Conservation (phyloP, 2,888 invertebrate species). For the Oxytorus armatus region DNA sequence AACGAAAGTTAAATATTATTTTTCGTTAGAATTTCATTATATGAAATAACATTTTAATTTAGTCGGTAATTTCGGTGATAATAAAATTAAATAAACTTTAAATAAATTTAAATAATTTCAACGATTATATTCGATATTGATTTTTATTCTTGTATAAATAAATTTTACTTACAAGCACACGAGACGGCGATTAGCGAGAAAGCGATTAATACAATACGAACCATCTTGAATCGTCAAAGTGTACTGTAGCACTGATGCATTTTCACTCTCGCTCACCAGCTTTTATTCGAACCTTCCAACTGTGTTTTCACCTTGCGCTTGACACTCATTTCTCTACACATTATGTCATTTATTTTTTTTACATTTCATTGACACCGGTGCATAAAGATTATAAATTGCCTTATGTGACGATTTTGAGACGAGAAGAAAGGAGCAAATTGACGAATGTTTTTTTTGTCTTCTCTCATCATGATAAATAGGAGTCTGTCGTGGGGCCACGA, state of each 20-base stretch:
- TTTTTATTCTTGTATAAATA: background rate
- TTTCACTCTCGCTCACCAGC: background rate
- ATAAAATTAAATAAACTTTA: too few relatives aligned
- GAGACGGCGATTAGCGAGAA: constrained; percentile 6
- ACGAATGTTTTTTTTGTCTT: background rate
- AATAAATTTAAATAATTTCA: too few relatives aligned
- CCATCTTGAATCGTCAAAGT: constrained; percentile 7
- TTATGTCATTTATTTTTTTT: background rate
- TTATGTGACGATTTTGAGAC: background rate
- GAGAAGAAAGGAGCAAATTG: background rate
- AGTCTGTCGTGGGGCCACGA: too few relatives aligned
- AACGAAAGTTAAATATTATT: too few relatives aligned
- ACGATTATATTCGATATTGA: too few relatives aligned
- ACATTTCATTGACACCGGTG: constrained; percentile 9
- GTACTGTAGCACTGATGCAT: constrained; percentile 4
- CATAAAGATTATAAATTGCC: background rate
- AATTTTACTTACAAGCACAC: constrained; percentile 5
- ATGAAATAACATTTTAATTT: too few relatives aligned
- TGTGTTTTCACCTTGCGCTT: background rate
- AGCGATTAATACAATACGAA: background rate
- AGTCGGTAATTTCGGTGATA: too few relatives aligned
- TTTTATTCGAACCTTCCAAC: constrained; percentile 11
- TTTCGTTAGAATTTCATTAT: too few relatives aligned
- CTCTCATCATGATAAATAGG: too few relatives aligned
- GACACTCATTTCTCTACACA: background rate